Conservation (phyloP, 1,140 invertebrate species). For the Yoshiicerus persimilis region DNA sequence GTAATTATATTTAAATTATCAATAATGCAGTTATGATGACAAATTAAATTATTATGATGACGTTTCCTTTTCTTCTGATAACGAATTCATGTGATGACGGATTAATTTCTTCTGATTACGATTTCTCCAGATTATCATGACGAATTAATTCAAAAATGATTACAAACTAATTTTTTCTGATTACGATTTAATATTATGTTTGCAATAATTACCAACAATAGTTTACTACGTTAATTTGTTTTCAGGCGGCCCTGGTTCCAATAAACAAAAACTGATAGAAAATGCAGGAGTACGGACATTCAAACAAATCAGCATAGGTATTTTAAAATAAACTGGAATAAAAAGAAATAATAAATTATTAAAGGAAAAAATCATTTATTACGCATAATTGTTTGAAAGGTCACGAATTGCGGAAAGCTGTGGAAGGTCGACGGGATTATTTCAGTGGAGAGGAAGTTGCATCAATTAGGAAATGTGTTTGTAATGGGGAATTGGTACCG, state of each 20-base stretch:
- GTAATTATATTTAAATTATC: neutral
- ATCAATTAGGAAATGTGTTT: neutral
- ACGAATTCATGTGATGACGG: neutral
- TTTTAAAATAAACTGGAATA: no score
- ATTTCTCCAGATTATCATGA: no score
- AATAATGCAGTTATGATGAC: neutral
- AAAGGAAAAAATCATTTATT: no score
- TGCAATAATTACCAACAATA: no score
- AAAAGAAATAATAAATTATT: no score
- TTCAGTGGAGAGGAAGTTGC: conserved; percentile 22
- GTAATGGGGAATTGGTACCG: conserved; percentile 29
- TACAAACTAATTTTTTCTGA: no score
- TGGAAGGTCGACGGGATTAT: neutral
- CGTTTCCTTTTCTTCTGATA: no score
- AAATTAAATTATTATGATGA: no score
- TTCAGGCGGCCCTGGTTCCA: conserved; percentile 40
- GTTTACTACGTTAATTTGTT: no score
- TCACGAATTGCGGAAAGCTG: neutral
- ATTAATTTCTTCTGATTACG: no score
- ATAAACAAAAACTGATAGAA: conserved; percentile 29
- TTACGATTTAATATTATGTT: no score
- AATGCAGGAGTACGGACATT: neutral
- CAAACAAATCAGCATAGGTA: neutral
- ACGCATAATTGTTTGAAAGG: neutral
- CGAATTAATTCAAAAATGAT: no score